phyloP scores from a whole-genome alignment of 2,888 invertebrate species.

The Erebia epiphron region DNA sequence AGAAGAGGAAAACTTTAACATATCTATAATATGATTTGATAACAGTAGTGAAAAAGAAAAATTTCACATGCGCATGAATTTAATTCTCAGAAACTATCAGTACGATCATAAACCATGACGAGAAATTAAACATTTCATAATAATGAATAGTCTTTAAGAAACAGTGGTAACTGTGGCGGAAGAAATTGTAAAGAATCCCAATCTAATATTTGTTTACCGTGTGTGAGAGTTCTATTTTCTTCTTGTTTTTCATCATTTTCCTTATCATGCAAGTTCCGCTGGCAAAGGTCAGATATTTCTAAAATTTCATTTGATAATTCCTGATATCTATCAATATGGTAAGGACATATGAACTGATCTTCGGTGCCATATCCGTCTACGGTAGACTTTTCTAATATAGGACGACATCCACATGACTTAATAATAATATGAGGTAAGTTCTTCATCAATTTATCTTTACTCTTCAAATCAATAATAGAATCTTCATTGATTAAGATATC shows the following conservation, averaged over 20 bases:
- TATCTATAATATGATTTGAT: not conserved
- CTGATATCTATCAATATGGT: slow-evolving; percentile 45
- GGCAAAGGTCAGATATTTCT: slow-evolving; percentile 46
- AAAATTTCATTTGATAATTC: slow-evolving; percentile 48
- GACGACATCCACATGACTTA: slow-evolving; percentile 44
- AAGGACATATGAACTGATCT: slow-evolving; percentile 45
- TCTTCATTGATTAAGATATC: not conserved
- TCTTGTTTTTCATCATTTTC: not conserved
- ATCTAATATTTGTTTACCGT: slow-evolving; percentile 14
- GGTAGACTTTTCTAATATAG: slow-evolving; percentile 29
- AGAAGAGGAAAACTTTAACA: not conserved
- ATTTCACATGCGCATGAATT: slow-evolving; percentile 5
- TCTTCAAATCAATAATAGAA: slow-evolving; percentile 1
- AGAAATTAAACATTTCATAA: slow-evolving; percentile 8
- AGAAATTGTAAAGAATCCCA: slow-evolving; percentile 58
- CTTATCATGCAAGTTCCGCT: slow-evolving; percentile 8
- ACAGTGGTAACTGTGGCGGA: slow-evolving; percentile 63
- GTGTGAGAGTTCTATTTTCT: slow-evolving; percentile 14
- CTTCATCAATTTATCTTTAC: slow-evolving; percentile 19
- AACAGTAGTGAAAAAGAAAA: not conserved
- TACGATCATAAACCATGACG: slow-evolving; percentile 24
- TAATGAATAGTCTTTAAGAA: slow-evolving; percentile 45
- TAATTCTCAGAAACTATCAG: not conserved
- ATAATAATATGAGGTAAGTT: slow-evolving; percentile 48
- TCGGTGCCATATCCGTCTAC: slow-evolving; percentile 46